Conservation (phyloP, 2,113 vertebrate species). For the Syrrhaptes paradoxus region DNA sequence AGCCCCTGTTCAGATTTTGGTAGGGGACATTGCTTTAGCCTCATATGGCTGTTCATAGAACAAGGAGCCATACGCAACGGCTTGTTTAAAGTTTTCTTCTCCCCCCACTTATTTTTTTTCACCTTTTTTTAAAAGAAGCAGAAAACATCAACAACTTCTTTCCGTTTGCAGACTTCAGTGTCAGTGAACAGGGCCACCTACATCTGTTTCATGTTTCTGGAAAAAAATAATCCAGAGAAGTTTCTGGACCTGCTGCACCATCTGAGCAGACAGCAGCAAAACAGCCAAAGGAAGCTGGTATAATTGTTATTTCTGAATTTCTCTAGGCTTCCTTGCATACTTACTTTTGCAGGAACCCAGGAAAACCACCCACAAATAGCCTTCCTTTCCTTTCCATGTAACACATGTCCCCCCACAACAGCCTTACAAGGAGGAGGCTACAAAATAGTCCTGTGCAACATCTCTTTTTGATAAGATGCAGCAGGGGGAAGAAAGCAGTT, state of each 20-base stretch:
- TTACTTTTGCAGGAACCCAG: neutral
- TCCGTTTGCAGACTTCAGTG: neutral
- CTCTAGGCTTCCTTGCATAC: neutral
- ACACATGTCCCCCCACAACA: fast-evolving
- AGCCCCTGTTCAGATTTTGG: neutral
- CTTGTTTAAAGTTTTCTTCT: neutral
- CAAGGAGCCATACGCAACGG: neutral
- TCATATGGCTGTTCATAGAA: neutral
- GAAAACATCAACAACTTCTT: neutral
- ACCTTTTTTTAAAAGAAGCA: neutral
- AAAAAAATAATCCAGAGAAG: neutral
- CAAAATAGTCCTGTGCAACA: neutral
- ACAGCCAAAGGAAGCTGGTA: neutral
- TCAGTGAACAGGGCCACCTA: neutral
- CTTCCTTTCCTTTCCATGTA: neutral
- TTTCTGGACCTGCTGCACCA: neutral
- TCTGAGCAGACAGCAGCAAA: neutral
- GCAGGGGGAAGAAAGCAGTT: neutral
- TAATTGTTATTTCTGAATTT: neutral
- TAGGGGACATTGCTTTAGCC: neutral
- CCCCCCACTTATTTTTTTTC: fast-evolving
- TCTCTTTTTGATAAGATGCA: neutral
- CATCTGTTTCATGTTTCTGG: neutral
- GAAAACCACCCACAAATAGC: neutral
- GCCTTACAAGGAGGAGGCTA: neutral